phyloP scores from a whole-genome alignment of 2,797 vertebrate species.

The Notolepis coatsorum region DNA sequence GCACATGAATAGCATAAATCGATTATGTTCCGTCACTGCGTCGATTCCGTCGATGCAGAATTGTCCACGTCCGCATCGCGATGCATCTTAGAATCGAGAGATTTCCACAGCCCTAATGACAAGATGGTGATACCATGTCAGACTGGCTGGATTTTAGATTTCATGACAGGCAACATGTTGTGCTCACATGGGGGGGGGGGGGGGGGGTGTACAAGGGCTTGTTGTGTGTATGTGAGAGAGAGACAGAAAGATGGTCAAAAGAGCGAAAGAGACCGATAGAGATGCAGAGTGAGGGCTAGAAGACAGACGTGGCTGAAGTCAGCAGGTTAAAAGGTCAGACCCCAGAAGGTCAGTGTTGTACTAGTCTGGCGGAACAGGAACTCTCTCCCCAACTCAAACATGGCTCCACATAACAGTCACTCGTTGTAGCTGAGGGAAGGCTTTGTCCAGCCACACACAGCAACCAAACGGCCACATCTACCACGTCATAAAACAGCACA shows the following conservation, averaged over 20 bases:
- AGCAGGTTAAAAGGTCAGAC: slow-evolving; percentile 10
- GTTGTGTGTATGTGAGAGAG: not conserved
- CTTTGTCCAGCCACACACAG: slow-evolving; percentile 42
- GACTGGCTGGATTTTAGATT: not conserved
- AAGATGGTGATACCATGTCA: not conserved
- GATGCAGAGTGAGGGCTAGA: not conserved
- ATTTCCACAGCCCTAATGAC: too few species aligned
- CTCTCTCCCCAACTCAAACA: slow-evolving; percentile 25
- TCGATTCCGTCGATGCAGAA: too few species aligned
- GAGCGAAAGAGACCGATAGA: not conserved
- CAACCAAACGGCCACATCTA: slow-evolving; percentile 46
- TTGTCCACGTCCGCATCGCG: too few species aligned
- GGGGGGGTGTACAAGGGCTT: not conserved
- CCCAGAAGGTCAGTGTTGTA: not conserved
- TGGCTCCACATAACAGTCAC: not conserved
- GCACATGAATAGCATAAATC: too few species aligned
- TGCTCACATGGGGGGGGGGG: not conserved
- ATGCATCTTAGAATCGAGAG: too few species aligned
- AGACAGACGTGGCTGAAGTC: not conserved
- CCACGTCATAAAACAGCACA: slow-evolving; percentile 27
- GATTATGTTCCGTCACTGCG: too few species aligned
- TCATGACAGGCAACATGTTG: not conserved
- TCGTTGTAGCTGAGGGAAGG: slow-evolving; percentile 19
- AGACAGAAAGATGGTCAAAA: not conserved
- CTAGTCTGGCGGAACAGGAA: slow-evolving; percentile 4